A percentile compares a stretch with the other conserved stretches of the same genome.
Evolutionary conservation across 2,113 vertebrate species (phyloP).

Genomic region (Typhlomys cinereus): DNA sequence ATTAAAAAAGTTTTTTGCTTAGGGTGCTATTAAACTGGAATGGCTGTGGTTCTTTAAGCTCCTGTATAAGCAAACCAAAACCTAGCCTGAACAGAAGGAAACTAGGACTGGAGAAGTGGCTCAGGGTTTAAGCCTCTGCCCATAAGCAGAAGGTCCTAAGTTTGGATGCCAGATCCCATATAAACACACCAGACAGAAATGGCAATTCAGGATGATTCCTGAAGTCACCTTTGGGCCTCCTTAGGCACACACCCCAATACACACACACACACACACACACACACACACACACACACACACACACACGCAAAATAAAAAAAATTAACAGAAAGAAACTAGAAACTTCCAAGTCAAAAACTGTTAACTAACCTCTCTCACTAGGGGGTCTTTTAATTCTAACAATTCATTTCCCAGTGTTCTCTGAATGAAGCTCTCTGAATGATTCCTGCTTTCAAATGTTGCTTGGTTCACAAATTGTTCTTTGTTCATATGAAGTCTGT

Average conservation of each 20-base stretch:
- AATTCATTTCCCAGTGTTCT: not conserved
- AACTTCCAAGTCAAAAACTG: not conserved
- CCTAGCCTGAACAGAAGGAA: not conserved
- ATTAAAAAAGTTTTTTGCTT: not conserved
- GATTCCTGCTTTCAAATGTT: not conserved
- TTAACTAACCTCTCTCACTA: not conserved
- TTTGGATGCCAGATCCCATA: too few species aligned
- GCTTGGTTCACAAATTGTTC: not conserved
- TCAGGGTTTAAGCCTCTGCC: too few species aligned
- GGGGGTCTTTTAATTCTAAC: not conserved
- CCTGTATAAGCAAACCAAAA: not conserved
- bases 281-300: too few species aligned
- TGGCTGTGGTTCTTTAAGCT: not conserved
- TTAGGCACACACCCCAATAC: too few species aligned
- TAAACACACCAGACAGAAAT: too few species aligned
- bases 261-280: too few species aligned
- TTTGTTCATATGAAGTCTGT: not conserved
- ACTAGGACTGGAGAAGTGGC: too few species aligned
- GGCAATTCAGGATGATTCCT: too few species aligned
- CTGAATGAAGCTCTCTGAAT: not conserved
- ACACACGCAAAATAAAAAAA: too few species aligned
- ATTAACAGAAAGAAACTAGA: not conserved
- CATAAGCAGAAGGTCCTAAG: too few species aligned
- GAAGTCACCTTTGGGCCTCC: too few species aligned
- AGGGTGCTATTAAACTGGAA: not conserved